Conservation (phyloP, 2,888 invertebrate genomes). For the Eupithecia inturbata region DNA sequence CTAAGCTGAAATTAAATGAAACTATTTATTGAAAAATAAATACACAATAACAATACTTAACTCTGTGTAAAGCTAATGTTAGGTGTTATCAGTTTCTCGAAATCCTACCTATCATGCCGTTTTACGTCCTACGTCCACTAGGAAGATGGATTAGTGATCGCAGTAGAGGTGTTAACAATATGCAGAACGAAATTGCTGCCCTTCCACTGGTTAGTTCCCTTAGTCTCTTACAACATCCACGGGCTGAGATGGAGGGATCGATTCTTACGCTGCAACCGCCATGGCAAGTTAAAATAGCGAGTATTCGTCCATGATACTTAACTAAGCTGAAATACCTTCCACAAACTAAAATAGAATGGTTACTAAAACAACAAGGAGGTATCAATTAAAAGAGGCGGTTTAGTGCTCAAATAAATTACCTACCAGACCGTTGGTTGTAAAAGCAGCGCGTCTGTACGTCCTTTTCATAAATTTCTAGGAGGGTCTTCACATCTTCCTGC, state of each 20-base stretch:
- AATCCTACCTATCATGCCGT: neutral
- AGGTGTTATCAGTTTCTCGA: too few relatives aligned
- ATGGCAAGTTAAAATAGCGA: neutral
- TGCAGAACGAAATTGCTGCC: neutral
- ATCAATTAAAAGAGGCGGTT: slow-evolving; percentile 28
- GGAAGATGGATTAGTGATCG: neutral
- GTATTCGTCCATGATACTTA: neutral
- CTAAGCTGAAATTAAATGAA: too few relatives aligned
- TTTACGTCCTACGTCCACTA: neutral
- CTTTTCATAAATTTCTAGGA: slow-evolving; percentile 2
- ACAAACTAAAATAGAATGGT: neutral
- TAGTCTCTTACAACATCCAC: neutral
- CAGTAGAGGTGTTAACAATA: neutral
- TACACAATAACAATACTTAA: too few relatives aligned
- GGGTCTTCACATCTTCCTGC: slow-evolving; percentile 13
- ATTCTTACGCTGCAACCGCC: neutral
- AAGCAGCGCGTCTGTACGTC: neutral
- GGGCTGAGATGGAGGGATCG: neutral
- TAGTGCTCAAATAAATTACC: slow-evolving; percentile 29
- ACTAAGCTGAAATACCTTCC: neutral
- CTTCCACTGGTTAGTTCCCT: neutral
- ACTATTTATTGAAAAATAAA: too few relatives aligned
- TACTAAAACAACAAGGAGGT: slow-evolving; percentile 7
- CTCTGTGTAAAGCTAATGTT: too few relatives aligned
- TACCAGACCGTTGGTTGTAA: slow-evolving; percentile 17